Base-by-base conservation (phyloP, 2,797 vertebrate species). In the Clamator glandarius region DNA sequence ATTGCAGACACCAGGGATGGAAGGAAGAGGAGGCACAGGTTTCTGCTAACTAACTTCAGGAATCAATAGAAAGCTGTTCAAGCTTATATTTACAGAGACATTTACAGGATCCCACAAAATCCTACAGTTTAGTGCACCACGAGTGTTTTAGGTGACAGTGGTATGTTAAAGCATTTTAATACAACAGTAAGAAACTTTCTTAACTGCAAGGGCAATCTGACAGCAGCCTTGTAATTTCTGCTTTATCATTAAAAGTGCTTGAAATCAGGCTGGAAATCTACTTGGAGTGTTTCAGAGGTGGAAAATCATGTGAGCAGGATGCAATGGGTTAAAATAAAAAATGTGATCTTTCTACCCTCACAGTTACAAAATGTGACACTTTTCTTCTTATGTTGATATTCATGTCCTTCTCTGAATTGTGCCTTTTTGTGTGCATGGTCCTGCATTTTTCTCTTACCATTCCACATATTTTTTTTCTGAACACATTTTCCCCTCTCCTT, bases 31-130 rank as follows among this genome's bases (percentile, higher is more conserved):
- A 61, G 58, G 79, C 41, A 91, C 44, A 15, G 36, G 15, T 36
- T 57, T 87, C 70, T 75, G 66, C 57, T 79, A 83, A 76, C 64
- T 75, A 84, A 77, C 73, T 84, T 55, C 87, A 76, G 89, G 63
- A 79, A 52, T 55, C 35, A 46, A 78, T 51, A 84, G 72, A 93
- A 61, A 72, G 29, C 20, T 59, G 25, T 73, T 74, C 21, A 48
- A 64, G 51, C 67, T 76, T 89, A 12, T 52, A 57, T 89, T 59
- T 84, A 67, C 64, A 68, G 67, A 90, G 86, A 92, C 46, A 46
- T 89, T 89, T 80, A 86, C 79, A 92, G 52, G 81, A 80, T 77
- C 80, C 77, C 73, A 28, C 69, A 87, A 87, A 92, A 63, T 91
- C 67, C 48, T 80, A 93, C 90, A 80, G 57, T 59, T 72, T 67